Evolutionary conservation across 2,113 vertebrate genomes (phyloP).

Genomic region (Perca fluviatilis): DNA sequence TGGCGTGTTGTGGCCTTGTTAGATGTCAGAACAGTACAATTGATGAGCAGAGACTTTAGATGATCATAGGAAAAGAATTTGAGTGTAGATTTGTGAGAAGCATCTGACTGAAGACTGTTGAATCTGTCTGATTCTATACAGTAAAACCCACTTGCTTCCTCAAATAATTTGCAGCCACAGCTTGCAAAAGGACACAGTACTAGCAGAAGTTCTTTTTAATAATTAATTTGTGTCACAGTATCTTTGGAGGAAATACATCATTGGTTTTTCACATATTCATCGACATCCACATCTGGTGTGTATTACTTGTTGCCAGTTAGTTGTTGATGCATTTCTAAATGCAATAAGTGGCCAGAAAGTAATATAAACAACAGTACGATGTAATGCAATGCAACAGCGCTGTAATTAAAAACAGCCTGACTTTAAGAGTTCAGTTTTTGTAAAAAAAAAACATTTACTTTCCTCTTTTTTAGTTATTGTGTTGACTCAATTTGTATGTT

Average conservation of each 20-base stretch:
- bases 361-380: background rate
- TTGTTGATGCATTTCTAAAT: conserved; percentile 27
- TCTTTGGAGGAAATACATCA: background rate
- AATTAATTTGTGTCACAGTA: background rate
- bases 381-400: background rate
- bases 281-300: conserved; percentile 29
- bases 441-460: background rate
- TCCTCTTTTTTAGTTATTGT: background rate
- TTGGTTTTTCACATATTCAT: background rate
- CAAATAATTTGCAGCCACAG: background rate
- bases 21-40: conserved; percentile 27
- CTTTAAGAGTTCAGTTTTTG: background rate
- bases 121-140: background rate
- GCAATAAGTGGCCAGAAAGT: background rate
- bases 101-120: background rate
- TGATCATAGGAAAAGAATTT: conserved; percentile 33
- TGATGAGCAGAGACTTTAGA: conserved; percentile 36
- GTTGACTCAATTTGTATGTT: no score
- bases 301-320: conserved; percentile 14
- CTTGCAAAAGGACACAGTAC: background rate
- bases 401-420: background rate
- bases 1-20: conserved; percentile 55
- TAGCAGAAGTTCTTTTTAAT: background rate
- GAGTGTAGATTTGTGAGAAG: background rate
- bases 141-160: background rate